Percentiles rank a stretch among this genome's conserved stretches.
phyloP scores from a whole-genome alignment of 23 tunicate species.

The Ascidia mentula region DNA sequence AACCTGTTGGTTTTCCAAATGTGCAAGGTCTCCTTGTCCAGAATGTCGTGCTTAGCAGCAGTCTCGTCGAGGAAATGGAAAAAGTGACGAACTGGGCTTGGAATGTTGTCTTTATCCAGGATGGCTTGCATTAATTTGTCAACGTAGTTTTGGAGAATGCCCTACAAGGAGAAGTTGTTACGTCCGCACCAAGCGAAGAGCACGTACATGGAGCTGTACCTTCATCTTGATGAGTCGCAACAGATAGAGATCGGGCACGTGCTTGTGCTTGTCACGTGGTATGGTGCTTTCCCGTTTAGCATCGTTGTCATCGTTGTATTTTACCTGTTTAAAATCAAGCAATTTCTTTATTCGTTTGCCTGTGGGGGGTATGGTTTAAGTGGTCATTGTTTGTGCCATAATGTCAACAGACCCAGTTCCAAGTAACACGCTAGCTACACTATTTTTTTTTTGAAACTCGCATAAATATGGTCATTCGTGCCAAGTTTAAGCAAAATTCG shows the following conservation, averaged over 20 bases:
- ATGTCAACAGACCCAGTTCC: too few relatives aligned
- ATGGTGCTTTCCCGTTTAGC: slow-evolving; percentile 86
- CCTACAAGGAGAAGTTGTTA: slow-evolving; percentile 36
- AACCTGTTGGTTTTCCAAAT: slow-evolving; percentile 97
- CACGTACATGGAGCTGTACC: too few relatives aligned
- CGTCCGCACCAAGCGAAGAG: too few relatives aligned
- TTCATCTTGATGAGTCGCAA: slow-evolving; percentile 88
- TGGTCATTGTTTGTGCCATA: too few relatives aligned
- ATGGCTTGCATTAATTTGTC: slow-evolving; percentile 68
- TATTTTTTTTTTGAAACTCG: too few relatives aligned
- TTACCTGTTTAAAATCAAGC: slow-evolving; percentile 54
- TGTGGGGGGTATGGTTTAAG: too few relatives aligned
- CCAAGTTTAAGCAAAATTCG: too few relatives aligned
- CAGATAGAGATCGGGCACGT: slow-evolving; percentile 75
- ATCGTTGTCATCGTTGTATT: slow-evolving; percentile 77
- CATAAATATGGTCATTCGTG: too few relatives aligned
- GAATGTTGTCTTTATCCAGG: slow-evolving; percentile 53
- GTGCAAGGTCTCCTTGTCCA: slow-evolving; percentile 69
- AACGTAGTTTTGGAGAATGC: slow-evolving; percentile 85
- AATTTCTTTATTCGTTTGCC: too few relatives aligned
- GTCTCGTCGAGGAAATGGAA: slow-evolving; percentile 85
- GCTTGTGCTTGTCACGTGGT: slow-evolving; percentile 64
- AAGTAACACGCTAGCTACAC: too few relatives aligned
- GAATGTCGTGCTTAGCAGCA: slow-evolving; percentile 65
- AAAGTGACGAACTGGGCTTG: slow-evolving; percentile 82